Evolutionary conservation across 2,113 vertebrate genomes (phyloP).

Genomic region (Vanacampus margaritifer): DNA sequence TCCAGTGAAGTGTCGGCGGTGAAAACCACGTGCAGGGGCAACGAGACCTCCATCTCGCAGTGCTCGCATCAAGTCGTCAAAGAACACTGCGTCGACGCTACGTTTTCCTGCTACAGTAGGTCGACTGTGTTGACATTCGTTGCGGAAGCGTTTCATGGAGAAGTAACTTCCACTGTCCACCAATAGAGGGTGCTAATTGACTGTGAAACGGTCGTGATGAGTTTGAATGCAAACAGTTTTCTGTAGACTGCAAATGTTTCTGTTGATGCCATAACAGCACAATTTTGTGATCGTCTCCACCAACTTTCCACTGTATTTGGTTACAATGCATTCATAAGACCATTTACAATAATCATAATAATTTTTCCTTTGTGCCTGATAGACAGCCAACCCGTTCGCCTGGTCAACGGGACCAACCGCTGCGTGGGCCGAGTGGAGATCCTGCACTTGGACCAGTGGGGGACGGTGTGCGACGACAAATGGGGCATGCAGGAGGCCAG

Average conservation of each 20-base stretch:
- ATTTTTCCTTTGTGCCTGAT: background rate
- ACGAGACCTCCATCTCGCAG: conserved; percentile 48
- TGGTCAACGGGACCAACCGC: conserved; percentile 49
- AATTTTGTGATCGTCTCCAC: too few relatives aligned
- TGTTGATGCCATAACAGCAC: too few relatives aligned
- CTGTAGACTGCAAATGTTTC: too few relatives aligned
- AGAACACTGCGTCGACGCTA: background rate
- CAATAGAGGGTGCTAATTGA: too few relatives aligned
- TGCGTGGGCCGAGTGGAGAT: conserved; percentile 63
- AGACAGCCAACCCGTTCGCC: conserved; percentile 49
- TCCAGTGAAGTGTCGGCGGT: background rate
- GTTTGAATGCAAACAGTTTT: too few relatives aligned
- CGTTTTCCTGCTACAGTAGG: conserved; percentile 43
- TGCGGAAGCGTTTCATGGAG: background rate
- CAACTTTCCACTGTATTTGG: too few relatives aligned
- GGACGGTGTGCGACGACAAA: conserved; percentile 61
- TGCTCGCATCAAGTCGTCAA: conserved; percentile 31
- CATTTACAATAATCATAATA: too few relatives aligned
- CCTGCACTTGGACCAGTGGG: conserved; percentile 51
- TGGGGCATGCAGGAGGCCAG: conserved; percentile 58
- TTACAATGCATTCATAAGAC: too few relatives aligned
- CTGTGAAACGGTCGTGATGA: too few relatives aligned
- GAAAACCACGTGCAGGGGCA: conserved; percentile 50
- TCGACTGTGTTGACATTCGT: background rate
- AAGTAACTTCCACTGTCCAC: too few relatives aligned